phyloP scores from a whole-genome alignment of 2,113 vertebrate genomes.

The Rhegmatorhina hoffmannsi region DNA sequence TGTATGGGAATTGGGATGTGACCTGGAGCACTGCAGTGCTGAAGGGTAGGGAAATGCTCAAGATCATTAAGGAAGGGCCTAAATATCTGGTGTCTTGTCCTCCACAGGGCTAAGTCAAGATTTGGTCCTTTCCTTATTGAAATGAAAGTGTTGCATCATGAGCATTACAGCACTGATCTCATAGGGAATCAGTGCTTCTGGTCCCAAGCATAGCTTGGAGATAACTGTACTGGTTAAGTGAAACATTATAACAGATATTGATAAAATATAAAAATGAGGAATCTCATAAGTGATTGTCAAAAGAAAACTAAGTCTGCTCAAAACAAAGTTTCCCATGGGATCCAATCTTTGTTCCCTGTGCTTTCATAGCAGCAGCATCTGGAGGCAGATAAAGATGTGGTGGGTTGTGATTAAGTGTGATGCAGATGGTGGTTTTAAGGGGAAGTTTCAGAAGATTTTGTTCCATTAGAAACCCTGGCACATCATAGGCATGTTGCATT shows the following conservation, averaged over 20 bases:
- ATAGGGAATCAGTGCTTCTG: neutral
- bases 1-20: neutral
- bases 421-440: neutral
- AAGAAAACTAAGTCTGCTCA: neutral
- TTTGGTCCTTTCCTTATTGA: neutral
- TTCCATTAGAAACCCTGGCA: neutral
- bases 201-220: neutral
- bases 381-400: neutral
- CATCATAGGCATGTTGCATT: accelerated
- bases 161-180: neutral
- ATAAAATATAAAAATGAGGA: neutral
- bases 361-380: neutral
- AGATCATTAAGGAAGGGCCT: neutral
- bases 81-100: neutral
- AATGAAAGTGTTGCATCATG: neutral
- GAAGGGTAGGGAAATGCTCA: neutral
- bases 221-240: neutral
- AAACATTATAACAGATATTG: neutral
- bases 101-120: neutral
- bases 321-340: neutral
- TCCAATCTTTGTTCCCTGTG: neutral
- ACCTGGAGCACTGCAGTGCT: neutral
- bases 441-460: neutral
- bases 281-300: neutral
- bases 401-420: neutral